Base-by-base conservation (phyloP, 1,140 invertebrate genomes). In the Trachymyrmex septentrionalis region DNA sequence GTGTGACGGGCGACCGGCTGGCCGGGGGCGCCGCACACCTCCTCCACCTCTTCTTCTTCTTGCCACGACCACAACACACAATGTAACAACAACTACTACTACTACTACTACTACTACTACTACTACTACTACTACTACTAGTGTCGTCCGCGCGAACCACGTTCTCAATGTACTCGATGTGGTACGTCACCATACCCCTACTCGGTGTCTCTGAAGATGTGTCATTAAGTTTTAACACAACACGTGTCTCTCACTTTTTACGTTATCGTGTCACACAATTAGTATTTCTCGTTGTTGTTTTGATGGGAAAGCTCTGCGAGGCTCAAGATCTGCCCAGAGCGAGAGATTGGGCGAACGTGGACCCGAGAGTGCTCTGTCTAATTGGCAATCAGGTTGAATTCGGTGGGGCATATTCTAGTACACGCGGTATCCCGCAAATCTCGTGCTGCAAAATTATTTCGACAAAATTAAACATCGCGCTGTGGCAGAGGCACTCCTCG, bases 1-100 rank as follows among this genome's bases (percentile, higher is more conserved):
- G 94, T 95, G 94, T 95, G 94, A 95, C 93, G 93, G 94, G 94
- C 94, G 94, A 95, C 94, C 94, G 94, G 94, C 94, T 95, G 94
- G 94, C 94, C 94, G 94, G 94, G 94, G 94, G 93, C 94, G 94
- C 94, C 94, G 94, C 94, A 95, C 94, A 95, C 94, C 94, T 95
- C 94, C 94, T 95, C 92, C 93, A 92, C 86, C 92, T 93, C 93
- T 94, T 94, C 94, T 94, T 94, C 93, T 94, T 94, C 94, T 95
- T 95, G 93, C 93, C 93, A 93, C 93, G 93, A 94, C 93, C 92
- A 93, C 94, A 95, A 94, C 93, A 94, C 93, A 94, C 93, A 93
- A 95, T 94, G 93, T 95, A 94, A 95, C 94, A 93, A 94, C 93
- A 92, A 93, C 93, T 92, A 94, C 93, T 91, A 93, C 92, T 92